Base-by-base conservation (phyloP, 92 coral and sea anemone species). In the Pocillopora meandrina region DNA sequence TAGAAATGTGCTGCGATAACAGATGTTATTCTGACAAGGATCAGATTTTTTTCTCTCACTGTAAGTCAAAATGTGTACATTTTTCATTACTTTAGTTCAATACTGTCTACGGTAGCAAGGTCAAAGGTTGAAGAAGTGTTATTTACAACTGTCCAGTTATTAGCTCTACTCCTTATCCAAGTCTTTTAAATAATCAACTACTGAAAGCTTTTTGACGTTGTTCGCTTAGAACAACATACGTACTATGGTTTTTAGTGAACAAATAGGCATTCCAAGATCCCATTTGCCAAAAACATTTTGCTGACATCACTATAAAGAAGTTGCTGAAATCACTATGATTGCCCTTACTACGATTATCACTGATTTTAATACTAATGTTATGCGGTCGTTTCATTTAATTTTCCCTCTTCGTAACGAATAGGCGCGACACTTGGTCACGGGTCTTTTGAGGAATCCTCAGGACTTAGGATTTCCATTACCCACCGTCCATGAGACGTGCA, bases 391-490 rank as follows among this genome's bases (percentile, higher is more conserved):
- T 49, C 17, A 73, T 55, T 10, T 19, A n/a, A 72, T 49, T 19
- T 52, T 18, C 17, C 14, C 55, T 5, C 55, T 12, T 17, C 13
- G 2, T 69, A 5, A 33, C 36, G 56, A 14, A 70, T 59, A 80
- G 84, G 84, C 42, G 56, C 84, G 52, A 6, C 65, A 17, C 26
- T 69, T 80, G 84, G 76, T 76, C 16, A 16, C 21, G 20, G 56
- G 26, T 56, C 68, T 80, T 80, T 57, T 80, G 67, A 47, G 70
- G 23, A 69, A 69, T 58, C n/a, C 67, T 7, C 11, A 56, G 21
- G 84, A 19, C 10, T 16, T 11, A 18, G 62, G 58, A n/a, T 61
- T 73, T 64, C 72, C 72, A 12, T 52, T 72, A 33, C 19, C 72
- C 18, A 47, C 55, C 1, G 63, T 72, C 14, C 23, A 49, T 15